These are phyloP conservation scores for Ophion ellenae DNA, from an alignment of 2,888 invertebrate species.

Conservation along the genomic window DNA sequence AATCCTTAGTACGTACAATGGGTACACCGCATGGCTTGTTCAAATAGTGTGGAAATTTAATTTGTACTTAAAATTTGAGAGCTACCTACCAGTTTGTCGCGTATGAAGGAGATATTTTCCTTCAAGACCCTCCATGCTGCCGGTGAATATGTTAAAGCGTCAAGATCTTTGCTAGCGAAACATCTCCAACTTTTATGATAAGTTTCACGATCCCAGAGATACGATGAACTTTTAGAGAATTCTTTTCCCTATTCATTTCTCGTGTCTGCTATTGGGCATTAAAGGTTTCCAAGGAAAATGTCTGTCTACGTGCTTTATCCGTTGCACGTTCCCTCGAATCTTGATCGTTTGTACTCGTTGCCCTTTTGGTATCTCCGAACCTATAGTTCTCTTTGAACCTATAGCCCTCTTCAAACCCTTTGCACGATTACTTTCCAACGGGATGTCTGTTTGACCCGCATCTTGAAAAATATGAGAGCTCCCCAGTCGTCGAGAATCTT, in stretches of 20 bases:
- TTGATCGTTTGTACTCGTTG: conserved; percentile 25
- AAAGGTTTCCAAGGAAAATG: neutral
- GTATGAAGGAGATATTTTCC: neutral
- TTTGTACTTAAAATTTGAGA: neutral
- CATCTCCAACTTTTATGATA: conserved; percentile 13
- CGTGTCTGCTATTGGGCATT: neutral
- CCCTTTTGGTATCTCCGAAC: conserved; percentile 7
- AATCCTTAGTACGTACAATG: too few relatives aligned
- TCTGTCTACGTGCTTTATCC: neutral
- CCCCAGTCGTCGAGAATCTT: neutral
- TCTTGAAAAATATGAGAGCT: conserved; percentile 23
- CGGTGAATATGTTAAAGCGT: conserved; percentile 31
- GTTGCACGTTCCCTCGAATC: neutral
- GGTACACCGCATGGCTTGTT: too few relatives aligned
- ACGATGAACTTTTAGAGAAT: neutral
- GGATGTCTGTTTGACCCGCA: neutral
- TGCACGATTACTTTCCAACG: neutral
- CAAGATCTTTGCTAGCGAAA: neutral
- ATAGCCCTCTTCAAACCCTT: conserved; percentile 8
- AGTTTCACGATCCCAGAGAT: neutral
- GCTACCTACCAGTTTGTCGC: neutral
- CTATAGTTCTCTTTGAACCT: conserved; percentile 5
- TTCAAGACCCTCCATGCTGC: neutral
- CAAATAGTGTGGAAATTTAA: too few relatives aligned
- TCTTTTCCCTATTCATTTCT: neutral